Conservation (phyloP, 2,797 vertebrate genomes). For the Myotis pilosus region DNA sequence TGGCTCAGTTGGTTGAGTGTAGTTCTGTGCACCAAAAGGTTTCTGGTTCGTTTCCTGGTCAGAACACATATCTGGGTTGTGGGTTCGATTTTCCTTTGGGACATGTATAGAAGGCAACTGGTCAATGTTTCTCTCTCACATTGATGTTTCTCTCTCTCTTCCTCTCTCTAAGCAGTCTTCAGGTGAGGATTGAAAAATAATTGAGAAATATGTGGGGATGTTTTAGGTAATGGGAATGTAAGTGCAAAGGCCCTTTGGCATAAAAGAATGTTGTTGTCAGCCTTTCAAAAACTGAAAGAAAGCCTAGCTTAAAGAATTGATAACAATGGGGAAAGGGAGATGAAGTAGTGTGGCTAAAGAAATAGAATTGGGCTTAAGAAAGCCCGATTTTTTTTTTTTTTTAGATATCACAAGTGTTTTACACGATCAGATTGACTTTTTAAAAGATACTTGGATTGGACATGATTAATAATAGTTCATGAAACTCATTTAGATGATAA, state of each 20-base stretch:
- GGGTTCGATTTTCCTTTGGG: no score
- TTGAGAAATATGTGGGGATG: neutral
- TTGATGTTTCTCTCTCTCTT: no score
- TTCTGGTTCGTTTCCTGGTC: no score
- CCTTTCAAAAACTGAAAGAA: slow-evolving; percentile 9
- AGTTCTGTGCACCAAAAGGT: no score
- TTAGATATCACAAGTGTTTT: neutral
- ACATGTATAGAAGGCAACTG: no score
- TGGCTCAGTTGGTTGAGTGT: no score
- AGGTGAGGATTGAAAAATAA: neutral
- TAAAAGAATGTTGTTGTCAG: neutral
- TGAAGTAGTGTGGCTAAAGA: neutral
- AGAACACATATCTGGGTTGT: no score
- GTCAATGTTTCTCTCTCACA: no score
- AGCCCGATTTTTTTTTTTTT: neutral
- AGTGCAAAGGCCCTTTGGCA: neutral
- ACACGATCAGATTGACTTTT: neutral
- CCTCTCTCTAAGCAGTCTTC: no score
- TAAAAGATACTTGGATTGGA: neutral
- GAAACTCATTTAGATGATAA: neutral
- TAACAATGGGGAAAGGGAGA: neutral
- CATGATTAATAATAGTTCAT: neutral
- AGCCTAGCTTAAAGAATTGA: neutral
- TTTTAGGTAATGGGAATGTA: neutral
- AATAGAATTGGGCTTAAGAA: neutral